Percentiles rank a stretch among this genome's conserved stretches.
These are phyloP conservation scores for Smutsia temminckii DNA, from an alignment of 2,797 vertebrate species.

Conservation along the genomic window DNA sequence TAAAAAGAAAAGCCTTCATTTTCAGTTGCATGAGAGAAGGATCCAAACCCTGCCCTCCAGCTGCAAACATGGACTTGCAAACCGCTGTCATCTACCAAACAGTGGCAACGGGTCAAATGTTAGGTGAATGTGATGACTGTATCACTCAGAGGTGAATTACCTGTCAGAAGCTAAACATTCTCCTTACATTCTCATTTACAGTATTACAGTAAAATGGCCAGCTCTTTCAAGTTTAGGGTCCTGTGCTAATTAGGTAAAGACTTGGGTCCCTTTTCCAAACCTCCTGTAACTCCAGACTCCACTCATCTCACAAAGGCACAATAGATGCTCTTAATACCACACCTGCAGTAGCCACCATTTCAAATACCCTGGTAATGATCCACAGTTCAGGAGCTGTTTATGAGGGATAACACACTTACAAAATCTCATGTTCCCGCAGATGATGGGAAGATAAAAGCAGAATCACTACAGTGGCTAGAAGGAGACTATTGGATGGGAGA, in stretches of 20 bases:
- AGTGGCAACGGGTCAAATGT: background rate
- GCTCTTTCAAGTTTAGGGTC: background rate
- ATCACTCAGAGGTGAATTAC: background rate
- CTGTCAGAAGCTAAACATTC: constrained; percentile 22
- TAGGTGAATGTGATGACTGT: background rate
- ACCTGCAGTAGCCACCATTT: background rate
- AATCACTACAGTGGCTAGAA: background rate
- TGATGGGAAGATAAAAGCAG: constrained; percentile 26
- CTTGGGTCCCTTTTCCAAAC: background rate
- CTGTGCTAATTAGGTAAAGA: background rate
- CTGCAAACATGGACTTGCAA: constrained; percentile 13
- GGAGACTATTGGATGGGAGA: background rate
- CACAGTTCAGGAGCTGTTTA: background rate
- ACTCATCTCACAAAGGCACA: background rate
- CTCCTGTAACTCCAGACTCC: background rate
- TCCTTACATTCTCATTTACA: background rate
- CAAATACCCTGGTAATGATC: background rate
- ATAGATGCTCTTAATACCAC: background rate
- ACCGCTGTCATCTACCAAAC: background rate
- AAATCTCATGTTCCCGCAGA: constrained; percentile 1
- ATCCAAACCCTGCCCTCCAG: background rate
- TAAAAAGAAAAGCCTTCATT: background rate
- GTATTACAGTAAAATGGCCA: constrained; percentile 10
- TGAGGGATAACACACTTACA: background rate
- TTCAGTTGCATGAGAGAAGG: background rate